Conservation (phyloP, 2,797 vertebrate species). For the Eulemur albifrons region DNA sequence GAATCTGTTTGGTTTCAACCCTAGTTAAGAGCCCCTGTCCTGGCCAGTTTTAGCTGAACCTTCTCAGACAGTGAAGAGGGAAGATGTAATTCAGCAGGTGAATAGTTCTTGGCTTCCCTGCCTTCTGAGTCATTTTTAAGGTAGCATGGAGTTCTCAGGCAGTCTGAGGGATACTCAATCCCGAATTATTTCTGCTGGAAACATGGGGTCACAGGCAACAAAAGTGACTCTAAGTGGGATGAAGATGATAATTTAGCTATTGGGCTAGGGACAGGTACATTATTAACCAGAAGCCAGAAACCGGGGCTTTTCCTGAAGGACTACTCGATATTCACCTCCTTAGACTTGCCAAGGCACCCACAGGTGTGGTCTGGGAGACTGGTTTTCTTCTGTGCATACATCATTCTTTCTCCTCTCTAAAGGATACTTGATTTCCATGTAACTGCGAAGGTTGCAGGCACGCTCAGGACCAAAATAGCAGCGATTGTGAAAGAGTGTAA, state of each 20-base stretch:
- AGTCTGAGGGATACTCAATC: background rate
- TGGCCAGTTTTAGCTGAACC: background rate
- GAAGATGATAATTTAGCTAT: fast-evolving
- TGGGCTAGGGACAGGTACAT: fast-evolving
- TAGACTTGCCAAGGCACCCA: too few relatives aligned
- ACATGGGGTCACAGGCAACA: background rate
- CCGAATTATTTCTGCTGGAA: background rate
- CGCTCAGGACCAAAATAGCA: background rate
- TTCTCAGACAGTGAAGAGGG: background rate
- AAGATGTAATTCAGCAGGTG: fast-evolving
- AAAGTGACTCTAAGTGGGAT: background rate
- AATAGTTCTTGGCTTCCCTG: fast-evolving
- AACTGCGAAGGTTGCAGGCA: background rate
- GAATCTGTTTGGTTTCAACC: background rate
- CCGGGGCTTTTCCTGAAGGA: fast-evolving
- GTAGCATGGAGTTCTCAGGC: fast-evolving
- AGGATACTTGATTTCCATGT: background rate
- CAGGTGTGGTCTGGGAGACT: background rate
- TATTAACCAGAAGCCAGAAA: background rate
- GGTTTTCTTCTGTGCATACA: background rate
- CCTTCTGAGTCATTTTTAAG: background rate
- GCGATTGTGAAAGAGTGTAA: fast-evolving
- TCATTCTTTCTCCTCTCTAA: background rate
- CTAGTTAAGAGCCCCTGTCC: background rate
- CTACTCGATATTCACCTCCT: background rate